Conservation (phyloP, 2,888 invertebrate species). For the Drosophila subquinaria region DNA sequence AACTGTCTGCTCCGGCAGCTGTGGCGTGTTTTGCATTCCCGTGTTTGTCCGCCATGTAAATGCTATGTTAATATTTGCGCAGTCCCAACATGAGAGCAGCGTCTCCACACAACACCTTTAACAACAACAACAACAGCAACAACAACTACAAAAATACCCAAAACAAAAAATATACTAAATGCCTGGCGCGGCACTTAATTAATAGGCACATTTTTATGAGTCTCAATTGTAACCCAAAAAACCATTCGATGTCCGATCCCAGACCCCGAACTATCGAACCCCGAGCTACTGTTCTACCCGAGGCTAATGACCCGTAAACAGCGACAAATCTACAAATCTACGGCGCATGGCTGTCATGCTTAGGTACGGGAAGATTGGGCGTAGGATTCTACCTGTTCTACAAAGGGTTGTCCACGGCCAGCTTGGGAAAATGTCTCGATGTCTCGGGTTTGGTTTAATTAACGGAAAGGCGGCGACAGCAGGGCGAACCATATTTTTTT, state of each 20-base stretch:
- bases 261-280: slow-evolving; percentile 22
- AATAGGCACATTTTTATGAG: slow-evolving; percentile 61
- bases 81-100: slow-evolving; percentile 21
- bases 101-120: slow-evolving; percentile 23
- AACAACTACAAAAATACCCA: neutral
- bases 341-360: slow-evolving; percentile 64
- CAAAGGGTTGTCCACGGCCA: slow-evolving; percentile 39
- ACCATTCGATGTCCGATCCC: slow-evolving; percentile 11
- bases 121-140: neutral
- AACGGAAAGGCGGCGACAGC: slow-evolving; percentile 55
- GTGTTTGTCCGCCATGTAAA: slow-evolving; percentile 54
- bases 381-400: slow-evolving; percentile 55
- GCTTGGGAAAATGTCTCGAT: slow-evolving; percentile 32
- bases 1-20: slow-evolving; percentile 51
- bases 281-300: slow-evolving; percentile 49
- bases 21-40: slow-evolving; percentile 59
- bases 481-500: slow-evolving; percentile 24
- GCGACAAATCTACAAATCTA: slow-evolving; percentile 51
- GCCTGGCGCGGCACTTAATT: slow-evolving; percentile 56
- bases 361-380: slow-evolving; percentile 7
- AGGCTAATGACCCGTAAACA: slow-evolving; percentile 59
- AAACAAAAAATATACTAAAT: slow-evolving; percentile 7
- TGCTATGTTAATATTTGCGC: slow-evolving; percentile 65
- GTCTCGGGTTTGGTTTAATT: slow-evolving; percentile 49
- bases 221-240: slow-evolving; percentile 43